Percentiles rank a stretch among this genome's conserved stretches.
phyloP scores from a whole-genome alignment of 2,888 invertebrate genomes.

The Tromatobia lineatoria region DNA sequence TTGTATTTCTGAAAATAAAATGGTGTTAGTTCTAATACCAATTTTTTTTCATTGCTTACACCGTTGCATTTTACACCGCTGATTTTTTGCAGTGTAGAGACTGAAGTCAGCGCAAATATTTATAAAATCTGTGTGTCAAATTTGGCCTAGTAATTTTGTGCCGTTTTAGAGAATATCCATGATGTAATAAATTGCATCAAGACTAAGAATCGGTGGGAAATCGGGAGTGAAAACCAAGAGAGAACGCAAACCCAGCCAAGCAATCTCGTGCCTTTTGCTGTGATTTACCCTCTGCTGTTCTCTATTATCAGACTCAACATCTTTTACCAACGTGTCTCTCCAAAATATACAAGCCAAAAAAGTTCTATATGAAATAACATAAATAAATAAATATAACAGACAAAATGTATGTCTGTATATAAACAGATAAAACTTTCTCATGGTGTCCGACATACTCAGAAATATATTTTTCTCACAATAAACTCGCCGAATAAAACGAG shows the following conservation, averaged over 20 bases:
- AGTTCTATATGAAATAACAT: background rate
- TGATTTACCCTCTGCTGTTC: background rate
- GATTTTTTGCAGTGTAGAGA: too few relatives aligned
- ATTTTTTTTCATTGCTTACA: too few relatives aligned
- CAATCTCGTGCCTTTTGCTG: background rate
- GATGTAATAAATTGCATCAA: too few relatives aligned
- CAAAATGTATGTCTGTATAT: background rate
- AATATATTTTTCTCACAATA: background rate
- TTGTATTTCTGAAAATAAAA: too few relatives aligned
- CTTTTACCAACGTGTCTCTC: background rate
- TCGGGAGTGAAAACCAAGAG: too few relatives aligned
- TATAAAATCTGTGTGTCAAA: too few relatives aligned
- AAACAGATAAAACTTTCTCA: background rate
- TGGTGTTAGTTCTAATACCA: too few relatives aligned
- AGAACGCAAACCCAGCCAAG: background rate
- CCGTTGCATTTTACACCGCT: too few relatives aligned
- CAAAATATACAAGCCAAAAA: background rate
- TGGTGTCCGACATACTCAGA: background rate
- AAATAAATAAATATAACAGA: background rate
- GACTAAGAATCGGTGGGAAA: too few relatives aligned
- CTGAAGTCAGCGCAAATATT: too few relatives aligned
- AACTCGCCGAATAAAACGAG: background rate
- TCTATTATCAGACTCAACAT: background rate
- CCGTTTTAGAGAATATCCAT: too few relatives aligned
- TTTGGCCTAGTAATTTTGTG: too few relatives aligned